Conservation (phyloP, 2,888 invertebrate genomes). For the Hirtodrosophila trivittata region DNA sequence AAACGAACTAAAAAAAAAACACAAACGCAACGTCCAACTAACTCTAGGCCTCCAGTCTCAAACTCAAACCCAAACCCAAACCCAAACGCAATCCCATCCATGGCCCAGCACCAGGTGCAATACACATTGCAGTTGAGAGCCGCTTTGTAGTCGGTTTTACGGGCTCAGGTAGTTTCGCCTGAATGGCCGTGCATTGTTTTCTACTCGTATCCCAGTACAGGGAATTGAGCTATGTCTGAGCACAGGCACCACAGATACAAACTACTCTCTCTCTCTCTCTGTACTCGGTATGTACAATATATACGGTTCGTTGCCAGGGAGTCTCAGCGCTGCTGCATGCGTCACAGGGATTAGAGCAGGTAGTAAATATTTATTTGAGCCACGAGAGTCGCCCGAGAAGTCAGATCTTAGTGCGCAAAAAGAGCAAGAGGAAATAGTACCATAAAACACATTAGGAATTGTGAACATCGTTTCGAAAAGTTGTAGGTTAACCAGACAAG, state of each 20-base stretch:
- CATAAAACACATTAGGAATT: constrained; percentile 1
- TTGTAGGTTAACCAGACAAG: no score
- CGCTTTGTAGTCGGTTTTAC: constrained; percentile 50
- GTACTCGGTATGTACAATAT: constrained; percentile 4
- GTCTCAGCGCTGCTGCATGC: constrained; percentile 52
- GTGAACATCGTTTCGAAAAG: no score
- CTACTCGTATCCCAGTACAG: constrained; percentile 25
- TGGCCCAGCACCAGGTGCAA: constrained; percentile 67
- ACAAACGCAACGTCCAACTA: constrained; percentile 23
- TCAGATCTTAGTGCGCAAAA: constrained; percentile 29
- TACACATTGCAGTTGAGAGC: constrained; percentile 44
- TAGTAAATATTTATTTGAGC: constrained; percentile 60
- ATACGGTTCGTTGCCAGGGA: constrained; percentile 8
- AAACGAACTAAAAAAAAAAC: constrained; percentile 4
- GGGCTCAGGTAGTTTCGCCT: constrained; percentile 70
- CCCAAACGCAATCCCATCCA: constrained; percentile 30
- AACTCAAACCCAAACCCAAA: constrained; percentile 7
- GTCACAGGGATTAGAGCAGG: constrained; percentile 75
- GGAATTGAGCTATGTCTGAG: constrained; percentile 43
- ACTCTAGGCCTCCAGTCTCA: constrained; percentile 19
- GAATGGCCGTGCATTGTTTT: constrained; percentile 69
- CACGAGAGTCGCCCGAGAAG: constrained; percentile 60
- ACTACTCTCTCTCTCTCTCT: constrained; percentile 9
- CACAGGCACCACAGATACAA: constrained; percentile 13
- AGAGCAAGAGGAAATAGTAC: constrained; percentile 1